Evolutionary conservation across 2,113 vertebrate species (phyloP).

Genomic region (Ctenomys sociabilis): DNA sequence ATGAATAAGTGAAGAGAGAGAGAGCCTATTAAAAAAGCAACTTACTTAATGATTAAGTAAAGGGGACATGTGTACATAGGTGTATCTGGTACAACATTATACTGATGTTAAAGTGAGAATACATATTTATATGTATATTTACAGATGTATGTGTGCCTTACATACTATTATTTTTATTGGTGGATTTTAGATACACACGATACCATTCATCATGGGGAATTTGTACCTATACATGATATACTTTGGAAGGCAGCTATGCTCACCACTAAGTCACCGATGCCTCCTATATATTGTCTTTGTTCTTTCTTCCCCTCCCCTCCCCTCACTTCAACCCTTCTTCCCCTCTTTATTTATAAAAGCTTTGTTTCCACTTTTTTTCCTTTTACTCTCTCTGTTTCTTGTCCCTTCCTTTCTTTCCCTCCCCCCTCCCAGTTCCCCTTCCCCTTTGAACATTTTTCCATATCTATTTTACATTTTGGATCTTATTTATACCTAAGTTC

Average conservation of each 20-base stretch:
- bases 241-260: too few relatives aligned
- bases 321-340: background rate
- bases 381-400: background rate
- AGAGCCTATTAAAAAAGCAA: background rate
- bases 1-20: background rate
- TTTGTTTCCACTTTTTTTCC: background rate
- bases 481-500: background rate
- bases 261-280: too few relatives aligned
- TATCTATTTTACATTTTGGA: background rate
- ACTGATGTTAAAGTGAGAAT: background rate
- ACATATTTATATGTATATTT: background rate
- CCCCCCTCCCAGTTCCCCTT: background rate
- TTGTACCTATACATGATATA: background rate
- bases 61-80: background rate
- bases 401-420: background rate
- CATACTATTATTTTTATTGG: background rate
- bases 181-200: background rate
- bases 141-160: background rate
- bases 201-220: background rate
- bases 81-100: background rate
- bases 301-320: background rate
- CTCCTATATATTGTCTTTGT: background rate
- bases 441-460: background rate
- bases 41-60: background rate
- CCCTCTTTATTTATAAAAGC: background rate